Evolutionary conservation across 2,797 vertebrate genomes (phyloP), one percentile per base, ranked within the genome.

Genomic region (Lerista edwardsae): DNA sequence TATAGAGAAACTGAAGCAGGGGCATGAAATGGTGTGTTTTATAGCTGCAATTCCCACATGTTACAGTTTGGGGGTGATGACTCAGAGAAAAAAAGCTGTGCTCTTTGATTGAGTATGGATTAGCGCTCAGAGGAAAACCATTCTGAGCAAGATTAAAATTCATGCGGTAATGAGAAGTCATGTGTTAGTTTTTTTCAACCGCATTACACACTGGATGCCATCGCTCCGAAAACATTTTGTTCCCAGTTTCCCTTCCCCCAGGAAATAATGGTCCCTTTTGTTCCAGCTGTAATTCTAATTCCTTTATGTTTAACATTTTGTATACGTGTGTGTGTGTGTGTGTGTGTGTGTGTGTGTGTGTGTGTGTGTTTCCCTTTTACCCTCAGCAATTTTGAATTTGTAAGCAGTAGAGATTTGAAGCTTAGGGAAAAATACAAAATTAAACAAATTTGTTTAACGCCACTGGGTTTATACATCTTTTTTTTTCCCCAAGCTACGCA

Each of bases 381-480:
- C 64, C 72, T 36, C 11, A 91, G 41, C 11, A 90, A 73, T 36
- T 85, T 74, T 6, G 75, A 92, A 75, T 82, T 62, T 75, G 4
- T 87, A 44, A 91, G 82, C 44, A 78, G 57, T 84, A 88, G 62
- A 91, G 90, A 91, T 85, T 25, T n/a, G 55, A 14, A 86, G 68
- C 34, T 86, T 75, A 79, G 71, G 90, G 79, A 41, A 92, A 93
- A 93, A 93, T 62, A 62, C n/a, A 87, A 93, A 90, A 88, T 91
- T 89, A 90, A 81, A 92, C 76, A 85, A 80, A 88, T 94, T 83
- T 74, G 31, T 90, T 93, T 89, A 93, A 94, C 44, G 57, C 57
- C 74, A 86, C 6, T 25, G 79, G 75, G 74, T 47, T 88, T 88
- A 87, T 68, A 68, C 76, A 82, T 64, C n/a, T 87, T 89, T 73